These are phyloP conservation scores for Furcifer pardalis DNA, from an alignment of 2,797 vertebrate species.

Conservation along the genomic window DNA sequence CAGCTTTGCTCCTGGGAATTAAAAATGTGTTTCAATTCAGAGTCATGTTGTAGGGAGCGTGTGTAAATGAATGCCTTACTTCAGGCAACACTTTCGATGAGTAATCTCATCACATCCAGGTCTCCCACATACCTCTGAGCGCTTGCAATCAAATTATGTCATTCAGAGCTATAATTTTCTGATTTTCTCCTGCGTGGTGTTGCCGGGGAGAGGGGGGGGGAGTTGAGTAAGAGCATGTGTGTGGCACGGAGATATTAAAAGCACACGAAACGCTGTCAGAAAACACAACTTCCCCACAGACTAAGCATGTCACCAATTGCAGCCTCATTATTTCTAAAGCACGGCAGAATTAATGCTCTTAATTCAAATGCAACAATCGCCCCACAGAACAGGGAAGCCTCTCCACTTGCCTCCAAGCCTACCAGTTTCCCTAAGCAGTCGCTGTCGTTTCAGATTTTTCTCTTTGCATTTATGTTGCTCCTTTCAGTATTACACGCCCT, in stretches of 20 bases:
- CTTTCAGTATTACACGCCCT: background rate
- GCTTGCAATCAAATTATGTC: conserved; percentile 38
- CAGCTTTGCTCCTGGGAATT: conserved; percentile 31
- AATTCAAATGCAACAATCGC: background rate
- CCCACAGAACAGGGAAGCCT: background rate
- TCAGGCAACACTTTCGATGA: conserved; percentile 14
- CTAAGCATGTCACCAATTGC: background rate
- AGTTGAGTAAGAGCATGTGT: background rate
- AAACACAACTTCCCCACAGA: background rate
- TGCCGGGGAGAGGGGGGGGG: background rate
- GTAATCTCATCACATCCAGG: conserved; percentile 18
- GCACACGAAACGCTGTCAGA: background rate
- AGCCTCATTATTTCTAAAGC: background rate
- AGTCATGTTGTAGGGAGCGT: background rate
- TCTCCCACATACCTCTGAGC: conserved; percentile 26
- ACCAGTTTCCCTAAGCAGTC: background rate
- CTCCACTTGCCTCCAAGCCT: background rate
- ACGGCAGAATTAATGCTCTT: background rate
- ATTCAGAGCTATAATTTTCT: conserved; percentile 30
- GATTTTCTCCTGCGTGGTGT: conserved; percentile 1
- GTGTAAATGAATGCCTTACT: conserved; percentile 14
- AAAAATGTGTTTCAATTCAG: conserved; percentile 30
- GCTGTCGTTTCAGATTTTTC: background rate
- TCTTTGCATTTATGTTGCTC: background rate
- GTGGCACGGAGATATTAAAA: conserved; percentile 2